Base-by-base conservation (phyloP, 2,113 vertebrate genomes). In the Conger conger region DNA sequence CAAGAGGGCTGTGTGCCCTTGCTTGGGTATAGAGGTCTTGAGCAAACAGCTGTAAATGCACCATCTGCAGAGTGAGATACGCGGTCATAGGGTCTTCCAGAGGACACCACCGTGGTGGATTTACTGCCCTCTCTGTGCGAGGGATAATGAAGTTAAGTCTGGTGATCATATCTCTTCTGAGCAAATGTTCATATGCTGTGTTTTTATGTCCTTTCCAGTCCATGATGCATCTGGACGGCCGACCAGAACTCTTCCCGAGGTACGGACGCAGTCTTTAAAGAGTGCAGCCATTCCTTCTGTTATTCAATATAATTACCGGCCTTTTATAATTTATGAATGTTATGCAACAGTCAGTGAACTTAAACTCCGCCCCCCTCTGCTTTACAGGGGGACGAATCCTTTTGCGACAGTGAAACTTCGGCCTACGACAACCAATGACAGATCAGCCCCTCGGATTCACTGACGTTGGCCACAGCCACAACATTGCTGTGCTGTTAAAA, bases 331-430 rank as follows among this genome's bases (percentile, higher is more conserved):
- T 23, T 79, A 42, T 79, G 37, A 38, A 35, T 20, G 30, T 30
- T n/a, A 18, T 53, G 35, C 40, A 35, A 50, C 80, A 20, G 27
- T 27, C 7, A 7, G 37, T 6, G 11, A 4, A 63, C 40, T 53
- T 53, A 27, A 81, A 23, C 9, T 78, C 5, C 20, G 6, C 20
- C 84, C 80, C 82, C 87, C 4, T 81, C 92, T 84, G 85, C 53
- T 17, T 92, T 93, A 89, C 91, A 96, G 95, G 87, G 97, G 97
- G 84, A 97, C 97, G 1, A 98, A 98, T 90, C 97, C 97, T 0
- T 98, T 98, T 50, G 96, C 97, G 84, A 98, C 97, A 0, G 96
- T 98, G 37, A 98, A 98, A 91, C 96, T 98, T 82, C 95, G 95
- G 0, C 97, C 97, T 35, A 97, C 97, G 0, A 88, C 95, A 38